Evolutionary conservation across 2,797 vertebrate genomes (phyloP).

Genomic region (Rhyacichthys aspro): DNA sequence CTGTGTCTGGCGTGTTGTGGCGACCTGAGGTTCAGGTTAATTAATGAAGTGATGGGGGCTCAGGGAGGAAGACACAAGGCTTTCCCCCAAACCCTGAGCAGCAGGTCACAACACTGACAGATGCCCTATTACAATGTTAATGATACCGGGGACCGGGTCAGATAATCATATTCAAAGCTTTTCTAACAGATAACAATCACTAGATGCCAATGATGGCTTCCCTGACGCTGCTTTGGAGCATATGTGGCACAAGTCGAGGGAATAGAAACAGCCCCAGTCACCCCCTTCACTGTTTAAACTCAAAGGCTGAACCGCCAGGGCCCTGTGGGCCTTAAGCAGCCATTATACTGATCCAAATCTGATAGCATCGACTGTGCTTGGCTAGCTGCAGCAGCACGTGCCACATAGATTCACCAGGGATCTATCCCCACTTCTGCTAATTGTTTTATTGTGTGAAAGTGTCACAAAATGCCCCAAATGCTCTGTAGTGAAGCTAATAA

Average conservation of each 20-base stretch:
- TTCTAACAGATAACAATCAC: constrained; percentile 73
- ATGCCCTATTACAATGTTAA: constrained; percentile 86
- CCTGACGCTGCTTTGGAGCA: constrained; percentile 54
- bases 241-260: constrained; percentile 59
- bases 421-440: constrained; percentile 37
- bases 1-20: constrained; percentile 7
- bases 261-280: not conserved
- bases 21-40: constrained; percentile 76
- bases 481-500: constrained; percentile 1
- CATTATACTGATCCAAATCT: constrained; percentile 48
- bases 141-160: constrained; percentile 72
- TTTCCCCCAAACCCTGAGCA: constrained; percentile 60
- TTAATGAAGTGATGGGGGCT: constrained; percentile 76
- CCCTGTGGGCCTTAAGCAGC: constrained; percentile 17
- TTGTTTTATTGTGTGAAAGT: constrained; percentile 6
- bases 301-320: constrained; percentile 14
- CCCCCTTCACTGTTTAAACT: constrained; percentile 5
- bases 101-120: constrained; percentile 81
- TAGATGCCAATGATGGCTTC: constrained; percentile 57
- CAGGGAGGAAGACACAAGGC: constrained; percentile 35
- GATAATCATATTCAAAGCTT: constrained; percentile 82
- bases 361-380: constrained; percentile 46
- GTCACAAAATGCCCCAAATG: not conserved
- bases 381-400: constrained; percentile 34
- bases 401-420: constrained; percentile 48